Evolutionary conservation across 1,140 invertebrate species (phyloP).

Genomic region (Drosophila rufa): DNA sequence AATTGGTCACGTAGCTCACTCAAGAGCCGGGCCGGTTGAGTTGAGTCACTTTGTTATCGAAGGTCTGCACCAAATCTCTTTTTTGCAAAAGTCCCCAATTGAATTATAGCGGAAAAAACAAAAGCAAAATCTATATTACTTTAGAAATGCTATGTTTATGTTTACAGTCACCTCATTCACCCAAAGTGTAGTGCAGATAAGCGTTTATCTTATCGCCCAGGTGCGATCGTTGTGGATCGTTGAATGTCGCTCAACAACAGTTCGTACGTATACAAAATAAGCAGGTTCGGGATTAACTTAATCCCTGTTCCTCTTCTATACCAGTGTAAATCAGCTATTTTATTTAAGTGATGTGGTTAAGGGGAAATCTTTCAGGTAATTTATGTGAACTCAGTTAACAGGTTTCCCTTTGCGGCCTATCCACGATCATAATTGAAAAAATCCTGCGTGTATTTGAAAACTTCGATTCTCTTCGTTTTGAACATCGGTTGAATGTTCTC

Average conservation of each 20-base stretch:
- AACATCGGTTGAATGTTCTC: too few relatives aligned
- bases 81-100: constrained; percentile 31
- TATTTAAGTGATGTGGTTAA: not conserved
- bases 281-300: not conserved
- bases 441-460: too few relatives aligned
- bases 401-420: too few relatives aligned
- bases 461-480: too few relatives aligned
- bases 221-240: constrained; percentile 53
- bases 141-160: constrained; percentile 4
- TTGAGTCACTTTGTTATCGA: constrained; percentile 29
- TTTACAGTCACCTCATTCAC: constrained; percentile 43
- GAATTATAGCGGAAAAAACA: constrained; percentile 6
- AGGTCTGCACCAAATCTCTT: constrained; percentile 1
- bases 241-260: constrained; percentile 40
- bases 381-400: not conserved
- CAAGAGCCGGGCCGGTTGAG: constrained; percentile 4
- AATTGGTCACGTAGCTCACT: constrained; percentile 72
- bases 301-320: not conserved
- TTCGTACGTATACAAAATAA: constrained; percentile 1
- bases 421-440: too few relatives aligned
- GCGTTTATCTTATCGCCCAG: constrained; percentile 62
- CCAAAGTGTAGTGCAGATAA: constrained; percentile 23
- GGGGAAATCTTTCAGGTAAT: not conserved
- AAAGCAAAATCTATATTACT: not conserved
- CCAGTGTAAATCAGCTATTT: not conserved